Percentiles rank a stretch among this genome's conserved stretches.
Conservation (phyloP, 1,140 invertebrate genomes). For the Riptortus pedestris region DNA sequence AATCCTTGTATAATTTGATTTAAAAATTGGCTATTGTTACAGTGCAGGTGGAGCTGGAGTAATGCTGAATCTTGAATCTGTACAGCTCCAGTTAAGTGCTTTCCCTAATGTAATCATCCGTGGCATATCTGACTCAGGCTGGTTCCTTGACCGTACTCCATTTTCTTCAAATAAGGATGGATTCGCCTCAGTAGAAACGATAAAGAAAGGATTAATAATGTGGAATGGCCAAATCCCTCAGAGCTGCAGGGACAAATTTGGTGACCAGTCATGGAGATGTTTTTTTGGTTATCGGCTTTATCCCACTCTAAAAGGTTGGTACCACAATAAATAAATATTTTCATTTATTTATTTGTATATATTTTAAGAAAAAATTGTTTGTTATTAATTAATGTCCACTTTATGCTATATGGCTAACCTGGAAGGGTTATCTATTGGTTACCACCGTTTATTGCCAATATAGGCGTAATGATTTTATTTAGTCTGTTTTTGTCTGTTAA, state of each 20-base stretch:
- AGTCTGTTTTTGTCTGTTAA: no score
- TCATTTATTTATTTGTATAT: no score
- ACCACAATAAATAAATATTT: no score
- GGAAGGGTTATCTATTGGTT: no score
- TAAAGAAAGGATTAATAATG: constrained; percentile 64
- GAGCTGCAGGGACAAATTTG: constrained; percentile 55
- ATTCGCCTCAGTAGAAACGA: constrained; percentile 49
- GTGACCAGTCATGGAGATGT: constrained; percentile 73
- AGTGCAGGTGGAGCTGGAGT: constrained; percentile 87
- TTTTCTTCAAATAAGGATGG: constrained; percentile 43
- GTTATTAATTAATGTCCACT: background rate
- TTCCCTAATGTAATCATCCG: constrained; percentile 57
- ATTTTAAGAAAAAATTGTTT: background rate
- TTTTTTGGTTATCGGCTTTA: constrained; percentile 88
- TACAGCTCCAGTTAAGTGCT: constrained; percentile 52
- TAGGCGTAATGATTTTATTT: no score
- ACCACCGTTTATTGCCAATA: no score
- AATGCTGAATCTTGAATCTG: constrained; percentile 75
- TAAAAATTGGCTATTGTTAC: no score
- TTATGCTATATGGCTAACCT: no score
- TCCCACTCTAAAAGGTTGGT: constrained; percentile 63
- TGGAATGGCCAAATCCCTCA: constrained; percentile 74
- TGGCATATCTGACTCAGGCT: constrained; percentile 81
- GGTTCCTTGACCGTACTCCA: constrained; percentile 80
- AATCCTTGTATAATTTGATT: no score